phyloP scores from a whole-genome alignment of 2,888 invertebrate species.

The Anoplius nigerrimus region DNA sequence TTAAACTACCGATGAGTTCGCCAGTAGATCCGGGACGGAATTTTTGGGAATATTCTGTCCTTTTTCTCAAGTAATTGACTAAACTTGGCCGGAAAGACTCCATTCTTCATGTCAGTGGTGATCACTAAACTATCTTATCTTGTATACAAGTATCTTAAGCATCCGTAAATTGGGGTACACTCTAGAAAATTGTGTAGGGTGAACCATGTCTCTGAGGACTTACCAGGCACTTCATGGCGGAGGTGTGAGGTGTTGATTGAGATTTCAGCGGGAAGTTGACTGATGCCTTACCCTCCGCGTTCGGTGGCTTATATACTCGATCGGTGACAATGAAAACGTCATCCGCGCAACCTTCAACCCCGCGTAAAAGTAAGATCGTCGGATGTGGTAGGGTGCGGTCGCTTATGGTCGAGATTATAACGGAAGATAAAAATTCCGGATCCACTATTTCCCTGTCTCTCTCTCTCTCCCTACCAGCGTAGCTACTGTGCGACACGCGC shows the following conservation, averaged over 20 bases:
- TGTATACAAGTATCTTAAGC: too few species aligned
- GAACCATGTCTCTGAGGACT: conserved; percentile 20
- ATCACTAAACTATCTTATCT: too few species aligned
- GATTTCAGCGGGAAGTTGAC: conserved; percentile 34
- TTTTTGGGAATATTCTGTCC: too few species aligned
- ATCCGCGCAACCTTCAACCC: conserved; percentile 40
- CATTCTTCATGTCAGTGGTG: too few species aligned
- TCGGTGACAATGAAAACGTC: conserved; percentile 21
- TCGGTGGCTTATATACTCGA: conserved; percentile 50
- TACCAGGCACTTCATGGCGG: conserved; percentile 58
- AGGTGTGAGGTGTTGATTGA: conserved; percentile 11
- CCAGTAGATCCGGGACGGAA: too few species aligned
- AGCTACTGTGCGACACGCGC: background rate
- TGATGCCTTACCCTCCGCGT: conserved; percentile 36
- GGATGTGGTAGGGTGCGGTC: conserved; percentile 38
- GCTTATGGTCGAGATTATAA: conserved; percentile 27
- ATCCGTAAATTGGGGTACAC: too few species aligned
- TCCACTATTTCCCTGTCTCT: conserved; percentile 29
- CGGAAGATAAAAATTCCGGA: conserved; percentile 38
- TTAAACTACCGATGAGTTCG: too few species aligned
- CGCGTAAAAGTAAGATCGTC: conserved; percentile 35
- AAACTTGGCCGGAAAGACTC: too few species aligned
- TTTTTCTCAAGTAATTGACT: too few species aligned
- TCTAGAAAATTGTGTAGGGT: too few species aligned
- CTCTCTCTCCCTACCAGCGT: background rate